A percentile compares a stretch with the other conserved stretches of the same genome.
Conservation (phyloP, 2,888 invertebrate genomes). For the Branchellion lobata region DNA sequence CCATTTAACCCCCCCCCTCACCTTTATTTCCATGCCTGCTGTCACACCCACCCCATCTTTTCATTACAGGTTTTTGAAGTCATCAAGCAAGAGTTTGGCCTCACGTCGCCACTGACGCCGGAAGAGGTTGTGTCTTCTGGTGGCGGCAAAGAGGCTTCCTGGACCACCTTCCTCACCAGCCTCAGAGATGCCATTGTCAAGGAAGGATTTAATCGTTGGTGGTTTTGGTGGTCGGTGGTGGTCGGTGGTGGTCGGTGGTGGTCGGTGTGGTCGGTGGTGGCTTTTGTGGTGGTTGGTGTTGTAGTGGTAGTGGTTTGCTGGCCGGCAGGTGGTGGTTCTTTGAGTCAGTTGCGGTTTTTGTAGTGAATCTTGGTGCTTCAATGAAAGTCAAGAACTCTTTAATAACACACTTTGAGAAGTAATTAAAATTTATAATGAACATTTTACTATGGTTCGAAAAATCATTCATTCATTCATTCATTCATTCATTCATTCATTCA, state of each 20-base stretch:
- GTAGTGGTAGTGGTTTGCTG: not conserved
- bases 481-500: too few species aligned
- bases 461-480: too few species aligned
- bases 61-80: slow-evolving; percentile 83
- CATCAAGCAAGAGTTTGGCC: slow-evolving; percentile 79
- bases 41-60: slow-evolving; percentile 31
- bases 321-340: too few species aligned
- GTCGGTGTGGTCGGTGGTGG: not conserved
- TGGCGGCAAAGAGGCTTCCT: slow-evolving; percentile 72
- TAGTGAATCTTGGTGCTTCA: too few species aligned
- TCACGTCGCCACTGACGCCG: slow-evolving; percentile 73
- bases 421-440: too few species aligned
- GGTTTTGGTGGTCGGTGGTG: not conserved
- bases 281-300: not conserved
- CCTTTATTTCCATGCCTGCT: slow-evolving; percentile 6
- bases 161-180: slow-evolving; percentile 81
- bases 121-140: slow-evolving; percentile 74
- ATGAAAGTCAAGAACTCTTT: too few species aligned
- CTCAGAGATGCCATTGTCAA: slow-evolving; percentile 65
- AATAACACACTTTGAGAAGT: too few species aligned
- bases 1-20: too few species aligned
- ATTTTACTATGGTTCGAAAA: too few species aligned
- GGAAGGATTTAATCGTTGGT: not conserved
- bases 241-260: not conserved
- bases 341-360: too few species aligned